Evolutionary conservation across 1,140 invertebrate genomes (phyloP), one percentile per base, ranked within the genome.

Genomic region (Eupristina koningsbergeri): DNA sequence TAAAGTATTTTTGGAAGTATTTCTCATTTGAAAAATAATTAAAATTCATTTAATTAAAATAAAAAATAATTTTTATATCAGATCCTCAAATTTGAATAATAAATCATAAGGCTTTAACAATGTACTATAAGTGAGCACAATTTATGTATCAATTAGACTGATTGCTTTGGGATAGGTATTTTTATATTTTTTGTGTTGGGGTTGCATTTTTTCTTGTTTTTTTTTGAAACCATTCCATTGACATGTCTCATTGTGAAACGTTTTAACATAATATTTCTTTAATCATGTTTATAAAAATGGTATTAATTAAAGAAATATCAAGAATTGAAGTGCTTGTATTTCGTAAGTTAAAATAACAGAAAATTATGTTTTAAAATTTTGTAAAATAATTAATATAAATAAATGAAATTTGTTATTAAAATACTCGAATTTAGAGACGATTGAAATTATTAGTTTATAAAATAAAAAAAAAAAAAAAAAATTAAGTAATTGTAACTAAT

Each of bases 221-320:
- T 22, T 61, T 50, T 76, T 64, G 11, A 36, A 71, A 81, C 13
- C 85, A 86, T 86, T 84, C 82, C 85, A 84, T 69, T 81, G 47
- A 45, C 81, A 81, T 29, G 75, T 47, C 63, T n/a, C 67, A 41
- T 85, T 61, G 29, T 50, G 31, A 9, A 77, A 34, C 41, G 58
- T 64, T 45, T 75, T 34, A 41, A 17, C 41, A 13, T 15, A 69
- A 85, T 31, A 47, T 58, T 61, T 29, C 17, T 22, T 31, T 3
- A 71, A 71, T 71, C 3, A 34, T 67, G 67, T 41, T 41, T 71
- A 71, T 71, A 41, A 6, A 22, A 71, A 41, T 71, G 29, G 22
- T 71, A 71, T 71, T 58, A 47, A 77, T 61, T 26, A 5, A 19
- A 77, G 41, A 34, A 36, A 26, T 79, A 67, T 79, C n/a, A 67